phyloP scores from a whole-genome alignment of 2,113 vertebrate genomes.

The Apaloderma vittatum region DNA sequence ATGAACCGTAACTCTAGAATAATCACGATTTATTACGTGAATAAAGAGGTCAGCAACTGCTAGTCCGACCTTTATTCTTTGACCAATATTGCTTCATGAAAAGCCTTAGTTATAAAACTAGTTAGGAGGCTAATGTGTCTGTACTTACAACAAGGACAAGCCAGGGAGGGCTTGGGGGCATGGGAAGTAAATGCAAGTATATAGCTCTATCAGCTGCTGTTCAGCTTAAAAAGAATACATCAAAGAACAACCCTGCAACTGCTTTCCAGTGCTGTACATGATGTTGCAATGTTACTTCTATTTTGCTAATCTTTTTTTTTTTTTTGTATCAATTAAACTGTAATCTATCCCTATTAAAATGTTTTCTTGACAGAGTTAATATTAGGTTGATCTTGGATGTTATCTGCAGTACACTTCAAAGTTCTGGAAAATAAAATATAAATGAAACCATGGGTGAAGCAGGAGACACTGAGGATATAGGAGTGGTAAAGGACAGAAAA shows the following conservation, averaged over 20 bases:
- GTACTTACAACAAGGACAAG: neutral
- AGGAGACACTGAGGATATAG: neutral
- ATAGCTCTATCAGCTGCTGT: neutral
- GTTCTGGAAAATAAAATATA: neutral
- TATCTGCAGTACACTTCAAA: neutral
- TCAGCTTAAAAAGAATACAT: neutral
- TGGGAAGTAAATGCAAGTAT: neutral
- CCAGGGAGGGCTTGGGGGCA: neutral
- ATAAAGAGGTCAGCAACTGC: neutral
- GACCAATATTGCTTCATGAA: neutral
- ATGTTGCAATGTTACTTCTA: neutral
- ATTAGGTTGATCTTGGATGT: neutral
- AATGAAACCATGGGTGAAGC: neutral
- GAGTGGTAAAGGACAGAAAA: neutral
- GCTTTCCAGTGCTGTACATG: neutral
- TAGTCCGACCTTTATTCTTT: neutral
- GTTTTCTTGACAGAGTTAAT: neutral
- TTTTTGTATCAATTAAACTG: neutral
- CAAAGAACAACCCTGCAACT: neutral
- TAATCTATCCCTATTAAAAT: neutral
- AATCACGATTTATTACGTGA: neutral
- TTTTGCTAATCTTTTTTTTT: neutral
- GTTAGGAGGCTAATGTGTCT: neutral
- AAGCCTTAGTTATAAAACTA: neutral
- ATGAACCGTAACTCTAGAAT: neutral